Evolutionary conservation across 2,888 invertebrate genomes (phyloP).

Genomic region (Mythimna loreyi): DNA sequence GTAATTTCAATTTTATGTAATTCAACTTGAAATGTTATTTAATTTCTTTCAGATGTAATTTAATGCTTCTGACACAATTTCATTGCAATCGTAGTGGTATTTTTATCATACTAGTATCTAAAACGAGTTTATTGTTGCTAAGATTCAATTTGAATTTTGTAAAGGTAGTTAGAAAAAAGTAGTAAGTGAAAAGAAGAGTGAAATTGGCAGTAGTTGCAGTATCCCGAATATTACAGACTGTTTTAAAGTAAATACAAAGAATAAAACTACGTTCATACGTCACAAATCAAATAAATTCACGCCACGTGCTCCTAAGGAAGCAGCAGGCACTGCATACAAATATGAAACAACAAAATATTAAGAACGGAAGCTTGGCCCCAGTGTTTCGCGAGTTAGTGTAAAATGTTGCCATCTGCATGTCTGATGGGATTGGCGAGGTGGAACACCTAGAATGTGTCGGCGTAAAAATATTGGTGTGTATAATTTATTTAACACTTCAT

Average conservation of each 20-base stretch:
- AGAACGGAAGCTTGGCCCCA: slow-evolving; percentile 66
- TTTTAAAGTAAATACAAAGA: slow-evolving; percentile 13
- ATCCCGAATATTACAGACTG: slow-evolving; percentile 6
- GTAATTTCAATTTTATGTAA: too few relatives aligned
- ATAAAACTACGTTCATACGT: slow-evolving; percentile 41
- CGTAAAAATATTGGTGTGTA: background rate
- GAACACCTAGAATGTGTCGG: slow-evolving; percentile 1
- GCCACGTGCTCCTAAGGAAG: slow-evolving; percentile 74
- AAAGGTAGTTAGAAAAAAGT: background rate
- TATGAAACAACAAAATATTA: slow-evolving; percentile 68
- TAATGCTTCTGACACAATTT: too few relatives aligned
- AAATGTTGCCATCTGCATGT: slow-evolving; percentile 44
- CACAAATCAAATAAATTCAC: slow-evolving; percentile 67
- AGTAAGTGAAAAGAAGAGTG: too few relatives aligned
- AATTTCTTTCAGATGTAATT: too few relatives aligned
- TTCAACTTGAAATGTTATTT: too few relatives aligned
- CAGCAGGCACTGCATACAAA: slow-evolving; percentile 71
- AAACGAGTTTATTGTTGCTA: too few relatives aligned
- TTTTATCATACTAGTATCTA: too few relatives aligned
- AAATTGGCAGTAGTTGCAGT: slow-evolving; percentile 12
- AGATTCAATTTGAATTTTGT: background rate
- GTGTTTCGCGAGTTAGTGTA: slow-evolving; percentile 38
- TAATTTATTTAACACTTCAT: too few relatives aligned
- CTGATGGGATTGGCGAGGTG: slow-evolving; percentile 23
- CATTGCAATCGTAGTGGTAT: too few relatives aligned